A percentile compares a stretch with the other conserved stretches of the same genome.
Conservation (phyloP, 2,113 vertebrate species). For the Toxostoma redivivum region DNA sequence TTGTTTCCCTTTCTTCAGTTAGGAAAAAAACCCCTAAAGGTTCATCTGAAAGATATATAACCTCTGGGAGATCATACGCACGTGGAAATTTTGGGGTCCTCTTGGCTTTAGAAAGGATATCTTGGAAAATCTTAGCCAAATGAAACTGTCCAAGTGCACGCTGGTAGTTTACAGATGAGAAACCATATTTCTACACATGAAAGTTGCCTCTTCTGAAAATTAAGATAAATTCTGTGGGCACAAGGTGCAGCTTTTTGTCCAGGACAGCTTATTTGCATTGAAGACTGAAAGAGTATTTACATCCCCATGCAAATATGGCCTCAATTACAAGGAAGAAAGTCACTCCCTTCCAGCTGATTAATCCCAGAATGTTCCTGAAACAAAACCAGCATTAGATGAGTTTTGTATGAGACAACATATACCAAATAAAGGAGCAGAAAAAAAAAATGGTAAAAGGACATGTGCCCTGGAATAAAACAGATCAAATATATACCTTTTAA, state of each 20-base stretch:
- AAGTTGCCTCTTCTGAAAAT: not conserved
- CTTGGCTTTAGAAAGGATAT: not conserved
- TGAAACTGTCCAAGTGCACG: not conserved
- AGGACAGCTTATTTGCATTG: not conserved
- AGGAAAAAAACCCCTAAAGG: rapidly evolving
- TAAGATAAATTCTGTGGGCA: not conserved
- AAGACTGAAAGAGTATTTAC: not conserved
- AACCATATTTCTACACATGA: not conserved
- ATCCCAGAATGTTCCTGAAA: not conserved
- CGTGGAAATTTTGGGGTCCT: not conserved
- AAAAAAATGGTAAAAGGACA: too few relatives aligned
- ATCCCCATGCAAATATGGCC: not conserved
- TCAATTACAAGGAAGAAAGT: not conserved
- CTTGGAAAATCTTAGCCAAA: not conserved
- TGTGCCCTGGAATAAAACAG: not conserved
- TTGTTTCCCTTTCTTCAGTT: not conserved
- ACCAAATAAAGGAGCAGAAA: not conserved
- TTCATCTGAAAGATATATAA: not conserved
- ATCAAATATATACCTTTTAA: not conserved
- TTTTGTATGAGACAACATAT: not conserved
- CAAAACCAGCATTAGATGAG: not conserved
- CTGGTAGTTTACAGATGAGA: not conserved
- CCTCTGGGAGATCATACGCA: not conserved
- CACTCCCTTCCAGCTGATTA: not conserved
- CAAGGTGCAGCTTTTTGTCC: not conserved